Evolutionary conservation across 2,888 invertebrate genomes (phyloP).

Genomic region (Drosophila aldrichi): DNA sequence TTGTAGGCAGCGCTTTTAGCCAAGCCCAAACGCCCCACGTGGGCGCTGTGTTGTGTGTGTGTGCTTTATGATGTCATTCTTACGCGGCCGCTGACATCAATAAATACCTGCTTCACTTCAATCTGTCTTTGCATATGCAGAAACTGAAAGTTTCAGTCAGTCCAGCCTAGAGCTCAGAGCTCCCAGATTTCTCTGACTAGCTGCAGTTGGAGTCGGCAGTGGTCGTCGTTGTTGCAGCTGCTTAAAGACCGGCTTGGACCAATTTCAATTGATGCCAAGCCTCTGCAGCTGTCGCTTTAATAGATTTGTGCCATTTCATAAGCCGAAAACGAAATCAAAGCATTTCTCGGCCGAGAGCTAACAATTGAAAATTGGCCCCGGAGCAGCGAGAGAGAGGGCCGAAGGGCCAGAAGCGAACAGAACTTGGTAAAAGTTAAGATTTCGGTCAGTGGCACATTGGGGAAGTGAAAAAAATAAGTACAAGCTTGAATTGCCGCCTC

Average conservation of each 20-base stretch:
- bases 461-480: slow-evolving; percentile 33
- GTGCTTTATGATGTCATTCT: slow-evolving; percentile 57
- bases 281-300: slow-evolving; percentile 52
- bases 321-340: slow-evolving; percentile 64
- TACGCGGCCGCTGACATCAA: slow-evolving; percentile 39
- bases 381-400: background rate
- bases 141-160: slow-evolving; percentile 21
- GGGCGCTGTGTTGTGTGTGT: slow-evolving; percentile 21
- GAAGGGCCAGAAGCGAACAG: slow-evolving; percentile 23
- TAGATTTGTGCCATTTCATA: slow-evolving; percentile 67
- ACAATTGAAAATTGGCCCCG: slow-evolving; percentile 61
- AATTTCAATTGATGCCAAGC: slow-evolving; percentile 59
- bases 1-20: slow-evolving; percentile 41
- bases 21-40: slow-evolving; percentile 59
- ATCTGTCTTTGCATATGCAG: slow-evolving; percentile 34
- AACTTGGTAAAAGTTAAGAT: slow-evolving; percentile 75
- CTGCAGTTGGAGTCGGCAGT: background rate
- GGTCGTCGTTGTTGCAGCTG: slow-evolving; percentile 19
- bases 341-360: slow-evolving; percentile 51
- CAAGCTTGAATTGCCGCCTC: slow-evolving; percentile 27
- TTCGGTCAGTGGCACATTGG: slow-evolving; percentile 77
- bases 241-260: slow-evolving; percentile 47
- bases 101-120: slow-evolving; percentile 52
- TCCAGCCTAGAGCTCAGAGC: too few relatives aligned
- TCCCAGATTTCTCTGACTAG: background rate